Conservation (phyloP, 2,113 vertebrate species). For the Pipa parva region DNA sequence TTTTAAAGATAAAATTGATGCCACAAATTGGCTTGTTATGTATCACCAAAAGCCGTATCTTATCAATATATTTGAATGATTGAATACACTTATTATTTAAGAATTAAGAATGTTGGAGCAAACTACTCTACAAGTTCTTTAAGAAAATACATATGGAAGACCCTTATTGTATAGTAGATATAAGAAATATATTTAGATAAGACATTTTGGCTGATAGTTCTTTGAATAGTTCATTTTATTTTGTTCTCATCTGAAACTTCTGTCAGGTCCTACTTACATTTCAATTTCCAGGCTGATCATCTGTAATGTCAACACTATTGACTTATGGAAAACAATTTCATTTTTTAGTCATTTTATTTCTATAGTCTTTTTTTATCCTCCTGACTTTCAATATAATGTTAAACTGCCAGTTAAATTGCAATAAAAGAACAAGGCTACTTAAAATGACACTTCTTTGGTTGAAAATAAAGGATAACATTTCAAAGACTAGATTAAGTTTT, state of each 20-base stretch:
- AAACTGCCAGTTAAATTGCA: neutral
- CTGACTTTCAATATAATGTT: neutral
- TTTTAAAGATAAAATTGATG: no score
- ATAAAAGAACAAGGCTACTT: neutral
- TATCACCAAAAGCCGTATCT: no score
- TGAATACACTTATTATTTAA: neutral
- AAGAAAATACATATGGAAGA: no score
- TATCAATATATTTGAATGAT: neutral
- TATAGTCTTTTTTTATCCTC: neutral
- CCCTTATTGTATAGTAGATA: neutral
- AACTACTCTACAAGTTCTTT: no score
- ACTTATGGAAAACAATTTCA: constrained; percentile 6
- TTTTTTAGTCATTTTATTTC: neutral
- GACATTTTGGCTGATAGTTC: neutral
- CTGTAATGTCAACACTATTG: neutral
- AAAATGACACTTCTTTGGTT: no score
- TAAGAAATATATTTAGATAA: neutral
- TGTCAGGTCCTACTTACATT: constrained; percentile 1
- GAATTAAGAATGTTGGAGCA: neutral
- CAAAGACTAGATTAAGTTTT: no score
- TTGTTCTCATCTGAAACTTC: constrained; percentile 12
- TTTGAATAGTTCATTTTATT: neutral
- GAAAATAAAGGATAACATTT: no score
- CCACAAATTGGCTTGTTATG: no score
- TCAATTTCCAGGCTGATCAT: constrained; percentile 10